Evolutionary conservation across 2,888 invertebrate genomes (phyloP).

Genomic region (Acanthoscelides obtectus): DNA sequence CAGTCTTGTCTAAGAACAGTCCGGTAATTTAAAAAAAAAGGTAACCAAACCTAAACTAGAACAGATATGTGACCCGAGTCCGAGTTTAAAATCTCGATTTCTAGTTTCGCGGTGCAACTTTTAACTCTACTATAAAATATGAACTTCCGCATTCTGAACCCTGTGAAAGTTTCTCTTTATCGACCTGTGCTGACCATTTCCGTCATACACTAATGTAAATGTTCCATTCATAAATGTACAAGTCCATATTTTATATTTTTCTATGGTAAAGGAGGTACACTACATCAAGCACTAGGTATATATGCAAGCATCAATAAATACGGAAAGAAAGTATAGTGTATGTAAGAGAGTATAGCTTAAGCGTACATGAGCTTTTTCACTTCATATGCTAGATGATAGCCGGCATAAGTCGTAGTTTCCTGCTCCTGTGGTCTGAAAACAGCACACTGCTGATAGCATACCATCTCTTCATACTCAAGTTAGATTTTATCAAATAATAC

Average conservation of each 20-base stretch:
- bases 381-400: slow-evolving; percentile 99
- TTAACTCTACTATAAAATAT: too few species aligned
- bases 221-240: too few species aligned
- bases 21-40: too few species aligned
- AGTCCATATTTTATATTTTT: neutral
- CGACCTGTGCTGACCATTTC: too few species aligned
- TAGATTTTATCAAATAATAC: neutral
- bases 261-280: neutral
- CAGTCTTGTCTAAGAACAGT: too few species aligned
- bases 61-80: too few species aligned
- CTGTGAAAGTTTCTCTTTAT: too few species aligned
- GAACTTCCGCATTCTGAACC: too few species aligned
- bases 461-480: slow-evolving; percentile 27
- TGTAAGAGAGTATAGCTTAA: slow-evolving; percentile 31
- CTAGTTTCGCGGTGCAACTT: too few species aligned
- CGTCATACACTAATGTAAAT: too few species aligned
- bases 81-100: too few species aligned
- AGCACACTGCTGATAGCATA: slow-evolving; percentile 53
- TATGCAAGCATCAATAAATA: slow-evolving; percentile 36
- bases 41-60: too few species aligned
- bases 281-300: neutral
- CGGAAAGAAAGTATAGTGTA: neutral
- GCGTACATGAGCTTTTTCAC: slow-evolving; percentile 99
- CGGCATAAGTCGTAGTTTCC: slow-evolving; percentile 93
- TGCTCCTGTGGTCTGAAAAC: slow-evolving; percentile 83